Conservation (phyloP, 1,140 invertebrate species). For the Drosophila obscura region DNA sequence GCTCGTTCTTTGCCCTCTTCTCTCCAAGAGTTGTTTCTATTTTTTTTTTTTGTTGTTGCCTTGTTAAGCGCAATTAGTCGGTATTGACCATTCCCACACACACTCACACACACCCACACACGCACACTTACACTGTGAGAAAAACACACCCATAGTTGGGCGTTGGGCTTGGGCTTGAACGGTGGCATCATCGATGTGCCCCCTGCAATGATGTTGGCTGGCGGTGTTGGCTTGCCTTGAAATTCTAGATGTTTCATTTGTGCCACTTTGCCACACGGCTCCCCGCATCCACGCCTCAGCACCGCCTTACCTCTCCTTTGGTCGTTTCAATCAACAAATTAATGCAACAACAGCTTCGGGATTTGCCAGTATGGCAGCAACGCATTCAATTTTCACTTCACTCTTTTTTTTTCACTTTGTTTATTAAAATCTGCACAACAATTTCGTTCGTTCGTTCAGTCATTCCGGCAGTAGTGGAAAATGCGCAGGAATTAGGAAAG, state of each 20-base stretch:
- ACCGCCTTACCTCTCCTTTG: not conserved
- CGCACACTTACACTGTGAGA: not conserved
- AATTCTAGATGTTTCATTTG: constrained; percentile 27
- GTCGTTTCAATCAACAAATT: constrained; percentile 56
- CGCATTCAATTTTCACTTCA: constrained; percentile 1
- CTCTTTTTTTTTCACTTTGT: constrained; percentile 20
- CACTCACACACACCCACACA: constrained; percentile 13
- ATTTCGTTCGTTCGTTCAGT: no score
- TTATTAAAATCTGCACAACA: constrained; percentile 36
- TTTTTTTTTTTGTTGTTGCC: constrained; percentile 38
- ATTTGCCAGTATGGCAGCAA: constrained; percentile 16
- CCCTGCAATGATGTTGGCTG: constrained; percentile 5
- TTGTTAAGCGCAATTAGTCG: constrained; percentile 73
- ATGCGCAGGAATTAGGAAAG: constrained; percentile 5
- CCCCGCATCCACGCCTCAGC: no score
- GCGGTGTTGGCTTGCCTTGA: not conserved
- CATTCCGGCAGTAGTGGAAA: constrained; percentile 4
- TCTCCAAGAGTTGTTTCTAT: constrained; percentile 14
- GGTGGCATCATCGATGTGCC: constrained; percentile 3
- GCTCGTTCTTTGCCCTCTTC: constrained; percentile 24
- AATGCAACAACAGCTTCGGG: constrained; percentile 34
- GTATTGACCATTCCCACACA: constrained; percentile 59
- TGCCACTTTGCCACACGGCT: constrained; percentile 8
- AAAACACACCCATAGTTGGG: not conserved
- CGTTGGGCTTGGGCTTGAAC: no score